These are phyloP conservation scores for Agrochola lota DNA, from an alignment of 2,888 invertebrate species.

Conservation along the genomic window DNA sequence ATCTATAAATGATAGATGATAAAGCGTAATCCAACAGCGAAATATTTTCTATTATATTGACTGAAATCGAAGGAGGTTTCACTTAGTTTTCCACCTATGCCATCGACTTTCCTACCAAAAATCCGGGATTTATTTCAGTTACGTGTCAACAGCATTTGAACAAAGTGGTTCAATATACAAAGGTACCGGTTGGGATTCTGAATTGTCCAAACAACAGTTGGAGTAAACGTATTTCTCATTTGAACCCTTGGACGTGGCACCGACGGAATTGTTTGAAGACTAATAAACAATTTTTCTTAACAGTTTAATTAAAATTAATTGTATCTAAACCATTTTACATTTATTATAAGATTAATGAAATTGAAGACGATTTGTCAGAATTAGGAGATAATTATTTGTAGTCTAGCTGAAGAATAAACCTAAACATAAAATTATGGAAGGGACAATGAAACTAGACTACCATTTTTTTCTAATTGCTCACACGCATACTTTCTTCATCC, in stretches of 20 bases:
- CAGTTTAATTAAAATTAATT: conserved; percentile 36
- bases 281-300: conserved; percentile 36
- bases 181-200: conserved; percentile 37
- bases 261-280: conserved; percentile 22
- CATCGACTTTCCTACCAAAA: conserved; percentile 62
- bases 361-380: conserved; percentile 7
- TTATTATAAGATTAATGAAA: conserved; percentile 4
- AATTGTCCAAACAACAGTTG: conserved; percentile 45
- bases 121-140: conserved; percentile 78
- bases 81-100: conserved; percentile 57
- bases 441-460: not conserved
- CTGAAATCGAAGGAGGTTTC: conserved; percentile 58
- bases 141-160: conserved; percentile 70
- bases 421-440: not conserved
- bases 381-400: not conserved
- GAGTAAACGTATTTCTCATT: conserved; percentile 51
- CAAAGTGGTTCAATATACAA: conserved; percentile 67
- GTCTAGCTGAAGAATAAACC: not conserved
- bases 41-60: conserved; percentile 64
- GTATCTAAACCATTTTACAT: not conserved
- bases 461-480: not conserved
- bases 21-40: conserved; percentile 22
- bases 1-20: not conserved
- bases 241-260: not conserved
- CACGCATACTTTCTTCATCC: conserved; percentile 1